Evolutionary conservation across 2,888 invertebrate genomes (phyloP), one percentile per base, ranked within the genome.

Genomic region (Helleia helle): DNA sequence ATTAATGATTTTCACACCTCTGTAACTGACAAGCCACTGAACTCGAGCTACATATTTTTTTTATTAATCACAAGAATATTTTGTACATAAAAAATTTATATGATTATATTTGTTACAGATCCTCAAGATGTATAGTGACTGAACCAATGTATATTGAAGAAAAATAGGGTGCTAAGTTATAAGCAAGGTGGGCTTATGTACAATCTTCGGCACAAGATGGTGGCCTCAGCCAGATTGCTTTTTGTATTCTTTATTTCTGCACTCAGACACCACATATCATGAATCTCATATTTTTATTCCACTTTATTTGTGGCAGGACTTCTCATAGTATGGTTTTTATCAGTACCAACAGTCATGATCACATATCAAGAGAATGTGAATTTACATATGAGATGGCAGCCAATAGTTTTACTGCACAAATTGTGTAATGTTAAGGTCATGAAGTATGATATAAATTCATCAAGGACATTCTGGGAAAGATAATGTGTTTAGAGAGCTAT

Each of bases 181-280:
- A 64, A 60, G 66, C 55, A 54, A 55, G 48, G 59, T 49, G 54
- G 55, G 49, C 46, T 48, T 30, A 25, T 31, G 31, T 15, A 40
- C 30, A 31, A 5, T 31, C 31, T 31, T n/a, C 12, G 28, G 38
- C 30, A 31, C 40, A 40, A 29, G 31, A 27, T 36, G 39, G 34
- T 39, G 44, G 39, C 30, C 43, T 26, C 28, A 31, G 34, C 40
- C 17, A 17, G 40, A 34, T 31, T 24, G 25, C 31, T 36, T 38
- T 25, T 41, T 17, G 34, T 24, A 27, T 18, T 29, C 36, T 27
- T 49, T 43, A 38, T 42, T 40, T 43, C 59, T 62, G 68, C 62
- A 71, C 72, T 69, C 66, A 58, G 66, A 65, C 70, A 69, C 66
- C 67, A 77, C 76, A 77, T 80, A 79, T 79, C 79, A 79, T 65